Conservation (phyloP, 1,140 invertebrate genomes). For the Formica exsecta region DNA sequence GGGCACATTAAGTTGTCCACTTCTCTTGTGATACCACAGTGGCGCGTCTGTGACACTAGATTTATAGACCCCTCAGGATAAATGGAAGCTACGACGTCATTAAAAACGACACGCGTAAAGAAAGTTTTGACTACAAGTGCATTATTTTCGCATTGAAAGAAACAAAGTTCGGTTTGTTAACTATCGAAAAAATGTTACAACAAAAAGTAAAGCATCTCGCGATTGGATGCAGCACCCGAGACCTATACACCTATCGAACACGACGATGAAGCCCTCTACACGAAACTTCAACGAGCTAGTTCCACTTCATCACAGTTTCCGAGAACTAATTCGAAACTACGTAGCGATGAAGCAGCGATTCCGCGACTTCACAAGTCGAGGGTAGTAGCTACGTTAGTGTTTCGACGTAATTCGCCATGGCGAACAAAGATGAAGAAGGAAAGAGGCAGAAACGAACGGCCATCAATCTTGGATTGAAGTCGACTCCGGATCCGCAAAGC, state of each 20-base stretch:
- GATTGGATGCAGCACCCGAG: neutral
- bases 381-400: neutral
- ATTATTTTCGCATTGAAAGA: neutral
- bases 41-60: neutral
- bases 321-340: constrained; percentile 29
- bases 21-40: neutral
- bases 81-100: neutral
- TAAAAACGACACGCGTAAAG: constrained; percentile 6
- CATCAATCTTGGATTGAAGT: constrained; percentile 10
- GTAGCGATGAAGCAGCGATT: constrained; percentile 16
- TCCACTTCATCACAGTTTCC: constrained; percentile 46
- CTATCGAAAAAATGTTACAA: neutral
- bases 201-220: constrained; percentile 5
- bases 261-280: constrained; percentile 38
- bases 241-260: neutral
- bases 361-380: constrained; percentile 15
- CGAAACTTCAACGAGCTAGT: constrained; percentile 5
- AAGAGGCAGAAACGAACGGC: neutral
- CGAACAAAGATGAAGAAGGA: constrained; percentile 30
- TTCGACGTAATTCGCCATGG: neutral
- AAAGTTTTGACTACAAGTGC: neutral
- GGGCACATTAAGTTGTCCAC: neutral
- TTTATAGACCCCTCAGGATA: neutral
- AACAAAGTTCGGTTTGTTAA: neutral
- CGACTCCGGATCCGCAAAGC: neutral